Conservation (phyloP, 2,888 invertebrate genomes). For the Drosophila bunnanda region DNA sequence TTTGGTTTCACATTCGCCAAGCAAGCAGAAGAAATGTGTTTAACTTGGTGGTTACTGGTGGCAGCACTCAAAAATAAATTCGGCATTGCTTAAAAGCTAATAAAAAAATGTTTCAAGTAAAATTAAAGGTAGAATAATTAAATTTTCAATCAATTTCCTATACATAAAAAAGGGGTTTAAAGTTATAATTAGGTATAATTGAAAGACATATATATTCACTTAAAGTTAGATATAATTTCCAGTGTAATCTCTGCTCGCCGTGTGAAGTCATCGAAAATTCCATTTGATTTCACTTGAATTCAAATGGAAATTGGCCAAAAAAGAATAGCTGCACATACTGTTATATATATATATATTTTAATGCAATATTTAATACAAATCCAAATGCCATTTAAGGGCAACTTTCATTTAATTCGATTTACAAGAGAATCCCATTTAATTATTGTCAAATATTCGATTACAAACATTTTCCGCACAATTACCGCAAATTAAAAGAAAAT, state of each 20-base stretch:
- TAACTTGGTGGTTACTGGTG: conserved; percentile 26
- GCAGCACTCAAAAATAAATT: background rate
- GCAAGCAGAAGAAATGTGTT: conserved; percentile 48
- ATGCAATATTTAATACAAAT: conserved; percentile 19
- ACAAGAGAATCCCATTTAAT: conserved; percentile 19
- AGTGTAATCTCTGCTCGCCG: background rate
- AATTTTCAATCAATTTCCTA: background rate
- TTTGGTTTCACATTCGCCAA: conserved; percentile 67
- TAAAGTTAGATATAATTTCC: background rate
- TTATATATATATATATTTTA: background rate
- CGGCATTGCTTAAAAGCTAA: background rate
- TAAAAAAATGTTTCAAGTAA: background rate
- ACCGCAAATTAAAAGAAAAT: conserved; percentile 19
- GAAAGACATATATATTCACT: background rate
- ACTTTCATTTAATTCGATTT: conserved; percentile 20
- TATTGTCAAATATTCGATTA: conserved; percentile 34
- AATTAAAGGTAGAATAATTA: no score
- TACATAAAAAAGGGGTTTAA: background rate
- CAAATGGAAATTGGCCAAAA: conserved; percentile 10
- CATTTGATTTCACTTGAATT: conserved; percentile 42
- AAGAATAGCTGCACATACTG: conserved; percentile 2
- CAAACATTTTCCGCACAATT: conserved; percentile 32
- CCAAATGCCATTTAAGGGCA: conserved; percentile 20
- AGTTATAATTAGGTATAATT: background rate
- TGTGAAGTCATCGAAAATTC: conserved; percentile 40